Evolutionary conservation across 2,888 invertebrate genomes (phyloP), one percentile per base, ranked within the genome.

Genomic region (Orgyia antiqua): DNA sequence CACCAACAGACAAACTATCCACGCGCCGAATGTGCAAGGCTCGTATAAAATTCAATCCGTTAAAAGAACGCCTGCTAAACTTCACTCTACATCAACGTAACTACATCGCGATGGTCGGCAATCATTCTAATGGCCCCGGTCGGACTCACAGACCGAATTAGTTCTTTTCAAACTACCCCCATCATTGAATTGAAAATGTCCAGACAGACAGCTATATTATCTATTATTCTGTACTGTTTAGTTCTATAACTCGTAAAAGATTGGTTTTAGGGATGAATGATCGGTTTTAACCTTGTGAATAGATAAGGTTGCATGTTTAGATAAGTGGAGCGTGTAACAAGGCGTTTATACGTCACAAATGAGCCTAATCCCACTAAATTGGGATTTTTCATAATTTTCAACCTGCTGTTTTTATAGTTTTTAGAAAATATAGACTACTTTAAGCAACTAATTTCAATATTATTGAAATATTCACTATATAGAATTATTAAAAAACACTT

Each of bases 111-210:
- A 27, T 62, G 65, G 69, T 61, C 61, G 58, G 76, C 80, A 82
- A 82, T 82, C 77, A 78, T 71, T 74, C 72, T 82, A 82, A 82
- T 82, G 79, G 78, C 62, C 57, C 53, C 36, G 28, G 36, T 43
- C 54, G 64, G 68, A 70, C 58, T 70, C 56, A 58, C 67, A 70
- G 66, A 68, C 66, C 64, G 65, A 79, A 82, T 82, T 80, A 78
- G 75, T 75, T 77, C 72, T 76, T 76, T 75, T 66, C 71, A 75
- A 73, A 79, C 58, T 69, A 78, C 45, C 67, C 68, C 68, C 66
- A 74, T 75, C 72, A 71, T 73, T 66, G 70, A 67, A 79, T 78
- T 77, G 77, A 73, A 74, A 68, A 66, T 65, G 65, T 64, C 68
- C 75, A 72, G 75, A 71, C 77, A 45, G 55, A 53, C 42, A 45